phyloP scores from a whole-genome alignment of 2,888 invertebrate species.

The Sericinus montela region DNA sequence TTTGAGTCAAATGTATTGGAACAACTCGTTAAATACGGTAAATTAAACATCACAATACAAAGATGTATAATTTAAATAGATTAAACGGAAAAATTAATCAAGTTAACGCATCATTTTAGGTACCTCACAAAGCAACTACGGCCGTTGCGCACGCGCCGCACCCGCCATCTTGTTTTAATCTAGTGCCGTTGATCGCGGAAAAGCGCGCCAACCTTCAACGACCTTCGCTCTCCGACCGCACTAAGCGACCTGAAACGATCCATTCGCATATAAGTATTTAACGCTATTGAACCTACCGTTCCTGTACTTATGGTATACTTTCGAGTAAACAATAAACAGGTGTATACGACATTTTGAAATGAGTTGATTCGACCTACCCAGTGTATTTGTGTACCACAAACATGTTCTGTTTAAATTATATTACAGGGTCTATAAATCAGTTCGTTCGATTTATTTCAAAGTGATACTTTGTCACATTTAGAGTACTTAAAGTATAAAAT shows the following conservation, averaged over 20 bases:
- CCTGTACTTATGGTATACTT: slow-evolving; percentile 24
- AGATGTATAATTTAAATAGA: too few species aligned
- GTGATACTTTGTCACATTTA: slow-evolving; percentile 62
- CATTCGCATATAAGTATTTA: slow-evolving; percentile 16
- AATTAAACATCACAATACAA: too few species aligned
- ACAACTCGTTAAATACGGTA: too few species aligned
- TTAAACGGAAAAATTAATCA: slow-evolving; percentile 20
- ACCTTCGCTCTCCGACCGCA: slow-evolving; percentile 76
- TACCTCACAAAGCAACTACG: slow-evolving; percentile 47
- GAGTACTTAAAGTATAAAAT: slow-evolving; percentile 20
- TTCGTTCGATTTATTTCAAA: slow-evolving; percentile 50
- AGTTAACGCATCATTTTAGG: slow-evolving; percentile 45
- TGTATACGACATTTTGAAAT: slow-evolving; percentile 28
- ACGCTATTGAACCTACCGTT: slow-evolving; percentile 23
- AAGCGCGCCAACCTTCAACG: slow-evolving; percentile 79
- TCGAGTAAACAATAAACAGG: slow-evolving; percentile 24
- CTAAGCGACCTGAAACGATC: slow-evolving; percentile 40
- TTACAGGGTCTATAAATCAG: slow-evolving; percentile 58
- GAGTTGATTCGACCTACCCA: slow-evolving; percentile 40
- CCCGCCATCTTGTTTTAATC: slow-evolving; percentile 77
- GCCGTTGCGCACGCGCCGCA: slow-evolving; percentile 72
- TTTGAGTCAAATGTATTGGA: too few species aligned
- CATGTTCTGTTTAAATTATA: slow-evolving; percentile 60
- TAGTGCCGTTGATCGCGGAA: slow-evolving; percentile 78
- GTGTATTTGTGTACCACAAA: slow-evolving; percentile 57